Evolutionary conservation across 2,888 invertebrate genomes (phyloP), one percentile per base, ranked within the genome.

Genomic region (Cosmopolites sordidus): DNA sequence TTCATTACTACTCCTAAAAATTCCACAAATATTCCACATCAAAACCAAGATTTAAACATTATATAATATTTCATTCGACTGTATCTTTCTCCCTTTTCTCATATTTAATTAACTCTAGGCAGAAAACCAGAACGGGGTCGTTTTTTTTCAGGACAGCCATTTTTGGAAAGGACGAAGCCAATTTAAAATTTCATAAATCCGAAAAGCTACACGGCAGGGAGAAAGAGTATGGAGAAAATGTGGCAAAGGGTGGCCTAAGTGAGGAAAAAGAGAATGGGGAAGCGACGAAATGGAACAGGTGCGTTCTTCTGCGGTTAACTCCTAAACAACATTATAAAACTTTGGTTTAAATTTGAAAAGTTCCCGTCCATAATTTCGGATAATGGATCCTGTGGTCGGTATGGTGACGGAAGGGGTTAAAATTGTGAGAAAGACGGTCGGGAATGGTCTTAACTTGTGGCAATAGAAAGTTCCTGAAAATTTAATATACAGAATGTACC

Each of bases 251-350:
- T 8, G 22, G 33, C n/a, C 33, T 33, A 12, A 12, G 11, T 33
- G 33, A 33, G 33, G 33, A 11, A 12, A 33, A 11, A 5, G 12
- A 11, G 33, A 33, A n/a, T 33, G 33, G 33, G 5, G 12, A 33
- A 33, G n/a, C n/a, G 33, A 33, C 33, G 12, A 11, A 11, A 33
- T 12, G 33, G 12, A 33, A 33, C 33, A 33, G 33, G 33, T 33
- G 33, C 33, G 5, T 33, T 33, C 12, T 12, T 33, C n/a, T 33
- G 33, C 33, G 33, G 33, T 33, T 33, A 37, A 47, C 47, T 27
- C 9, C 16, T 38, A 16, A 47, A 47, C 40, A 47, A 39, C 27
- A 39, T 47, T 47, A 22, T 22, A n/a, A 39, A 40, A 47, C 39
- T 47, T 47, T n/a, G n/a, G 33, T 33, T 33, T 11, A 33, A 33